A percentile compares a stretch with the other conserved stretches of the same genome.
These are phyloP conservation scores for Gryon sp. DNA, from an alignment of 1,140 invertebrate genomes.

Conservation along the genomic window DNA sequence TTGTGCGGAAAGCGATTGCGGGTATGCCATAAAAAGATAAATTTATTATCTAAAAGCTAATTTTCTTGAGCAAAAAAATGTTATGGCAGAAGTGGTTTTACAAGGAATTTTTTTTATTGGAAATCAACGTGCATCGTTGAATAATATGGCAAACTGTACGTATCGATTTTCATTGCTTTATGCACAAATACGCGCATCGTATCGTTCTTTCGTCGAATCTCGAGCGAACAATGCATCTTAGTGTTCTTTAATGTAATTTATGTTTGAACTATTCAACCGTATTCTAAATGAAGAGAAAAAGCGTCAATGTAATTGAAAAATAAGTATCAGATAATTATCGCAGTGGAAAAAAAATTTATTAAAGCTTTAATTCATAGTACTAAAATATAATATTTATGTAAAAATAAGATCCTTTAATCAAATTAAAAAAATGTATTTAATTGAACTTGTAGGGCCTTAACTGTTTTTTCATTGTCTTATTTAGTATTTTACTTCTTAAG, in stretches of 20 bases:
- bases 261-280: background rate
- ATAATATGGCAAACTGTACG: constrained; percentile 12
- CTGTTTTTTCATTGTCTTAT: too few relatives aligned
- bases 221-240: constrained; percentile 19
- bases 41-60: too few relatives aligned
- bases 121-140: constrained; percentile 21
- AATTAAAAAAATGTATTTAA: too few relatives aligned
- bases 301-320: constrained; percentile 1
- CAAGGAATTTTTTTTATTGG: constrained; percentile 32
- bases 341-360: background rate
- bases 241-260: constrained; percentile 18
- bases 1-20: too few relatives aligned
- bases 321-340: constrained; percentile 5
- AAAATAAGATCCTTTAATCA: too few relatives aligned
- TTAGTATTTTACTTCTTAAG: too few relatives aligned
- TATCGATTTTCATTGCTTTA: constrained; percentile 29
- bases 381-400: too few relatives aligned
- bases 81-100: constrained; percentile 3
- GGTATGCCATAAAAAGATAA: too few relatives aligned
- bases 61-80: constrained; percentile 25
- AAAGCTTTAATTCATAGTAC: constrained; percentile 3
- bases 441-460: too few relatives aligned
- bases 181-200: constrained; percentile 12
- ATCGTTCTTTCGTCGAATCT: constrained; percentile 9
- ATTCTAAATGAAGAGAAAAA: background rate